These are phyloP conservation scores for Dermatemys mawii DNA, from an alignment of 2,113 vertebrate genomes.

Conservation along the genomic window DNA sequence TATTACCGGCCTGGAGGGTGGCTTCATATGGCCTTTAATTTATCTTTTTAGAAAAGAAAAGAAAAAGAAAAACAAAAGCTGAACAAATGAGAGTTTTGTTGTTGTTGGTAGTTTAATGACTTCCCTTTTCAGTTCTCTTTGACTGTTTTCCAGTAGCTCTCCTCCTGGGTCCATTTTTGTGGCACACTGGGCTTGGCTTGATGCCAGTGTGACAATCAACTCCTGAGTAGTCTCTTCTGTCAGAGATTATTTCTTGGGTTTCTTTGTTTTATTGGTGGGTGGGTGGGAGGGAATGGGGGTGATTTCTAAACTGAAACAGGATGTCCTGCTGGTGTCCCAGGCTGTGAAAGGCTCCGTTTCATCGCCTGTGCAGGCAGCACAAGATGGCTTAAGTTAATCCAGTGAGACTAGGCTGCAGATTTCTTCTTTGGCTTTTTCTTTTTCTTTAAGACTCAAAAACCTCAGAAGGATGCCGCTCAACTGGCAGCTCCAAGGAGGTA, in stretches of 20 bases:
- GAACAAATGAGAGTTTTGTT: slow-evolving; percentile 63
- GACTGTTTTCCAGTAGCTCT: slow-evolving; percentile 71
- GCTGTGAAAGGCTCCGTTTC: slow-evolving; percentile 69
- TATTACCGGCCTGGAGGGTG: slow-evolving; percentile 36
- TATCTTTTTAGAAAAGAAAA: slow-evolving; percentile 36
- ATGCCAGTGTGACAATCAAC: slow-evolving; percentile 88
- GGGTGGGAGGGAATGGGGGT: slow-evolving; percentile 64
- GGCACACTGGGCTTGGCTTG: slow-evolving; percentile 74
- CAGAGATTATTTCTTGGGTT: slow-evolving; percentile 80
- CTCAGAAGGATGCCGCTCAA: slow-evolving; percentile 34
- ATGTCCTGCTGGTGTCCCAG: slow-evolving; percentile 83
- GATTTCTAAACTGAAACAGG: slow-evolving; percentile 87
- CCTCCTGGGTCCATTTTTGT: slow-evolving; percentile 54
- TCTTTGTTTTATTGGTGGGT: slow-evolving; percentile 82
- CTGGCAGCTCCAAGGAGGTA: not conserved
- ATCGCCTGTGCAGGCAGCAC: slow-evolving; percentile 19
- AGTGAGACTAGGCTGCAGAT: slow-evolving; percentile 65
- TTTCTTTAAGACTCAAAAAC: slow-evolving; percentile 38
- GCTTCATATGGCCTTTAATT: slow-evolving; percentile 55
- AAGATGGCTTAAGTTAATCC: slow-evolving; percentile 83
- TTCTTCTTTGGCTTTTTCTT: slow-evolving; percentile 45
- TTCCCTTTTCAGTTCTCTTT: slow-evolving; percentile 78
- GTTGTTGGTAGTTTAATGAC: slow-evolving; percentile 66
- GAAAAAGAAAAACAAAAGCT: slow-evolving; percentile 2
- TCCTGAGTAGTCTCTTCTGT: slow-evolving; percentile 80